Evolutionary conservation across 1,140 invertebrate species (phyloP).

Genomic region (Drosophila parvula): DNA sequence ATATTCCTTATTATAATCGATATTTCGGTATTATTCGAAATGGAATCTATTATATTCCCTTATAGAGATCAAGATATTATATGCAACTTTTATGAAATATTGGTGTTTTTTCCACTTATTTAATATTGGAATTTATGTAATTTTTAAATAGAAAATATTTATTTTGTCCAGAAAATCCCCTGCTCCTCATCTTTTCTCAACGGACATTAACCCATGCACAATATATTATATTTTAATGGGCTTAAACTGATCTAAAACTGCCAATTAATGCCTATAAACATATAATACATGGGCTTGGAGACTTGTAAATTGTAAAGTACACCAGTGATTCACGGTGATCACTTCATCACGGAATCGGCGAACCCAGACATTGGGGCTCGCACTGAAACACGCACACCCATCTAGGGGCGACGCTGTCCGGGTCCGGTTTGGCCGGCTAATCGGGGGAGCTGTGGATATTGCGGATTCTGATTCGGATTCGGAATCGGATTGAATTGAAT

Average conservation of each 20-base stretch:
- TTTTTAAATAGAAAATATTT: not conserved
- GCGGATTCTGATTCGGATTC: conserved; percentile 12
- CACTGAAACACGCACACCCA: conserved; percentile 19
- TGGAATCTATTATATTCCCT: too few species aligned
- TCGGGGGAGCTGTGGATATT: conserved; percentile 21
- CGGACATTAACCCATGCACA: not conserved
- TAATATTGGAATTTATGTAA: too few species aligned
- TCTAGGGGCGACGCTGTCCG: conserved; percentile 21
- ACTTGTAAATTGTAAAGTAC: not conserved
- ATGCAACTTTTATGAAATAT: too few species aligned
- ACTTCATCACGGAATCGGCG: conserved; percentile 9
- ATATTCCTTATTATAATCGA: too few species aligned
- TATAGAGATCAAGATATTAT: too few species aligned
- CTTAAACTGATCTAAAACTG: not conserved
- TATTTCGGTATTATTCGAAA: too few species aligned
- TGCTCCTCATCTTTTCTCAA: not conserved
- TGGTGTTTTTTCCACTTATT: too few species aligned
- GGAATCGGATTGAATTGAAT: conserved; percentile 8
- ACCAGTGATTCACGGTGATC: conserved; percentile 36
- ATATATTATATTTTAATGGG: not conserved
- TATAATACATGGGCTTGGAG: not conserved
- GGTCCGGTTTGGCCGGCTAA: conserved; percentile 42
- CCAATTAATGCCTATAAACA: not conserved
- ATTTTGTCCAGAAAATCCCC: not conserved
- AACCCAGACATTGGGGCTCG: conserved; percentile 18